Evolutionary conservation across 2,797 vertebrate species (phyloP).

Genomic region (Pagetopsis macropterus): DNA sequence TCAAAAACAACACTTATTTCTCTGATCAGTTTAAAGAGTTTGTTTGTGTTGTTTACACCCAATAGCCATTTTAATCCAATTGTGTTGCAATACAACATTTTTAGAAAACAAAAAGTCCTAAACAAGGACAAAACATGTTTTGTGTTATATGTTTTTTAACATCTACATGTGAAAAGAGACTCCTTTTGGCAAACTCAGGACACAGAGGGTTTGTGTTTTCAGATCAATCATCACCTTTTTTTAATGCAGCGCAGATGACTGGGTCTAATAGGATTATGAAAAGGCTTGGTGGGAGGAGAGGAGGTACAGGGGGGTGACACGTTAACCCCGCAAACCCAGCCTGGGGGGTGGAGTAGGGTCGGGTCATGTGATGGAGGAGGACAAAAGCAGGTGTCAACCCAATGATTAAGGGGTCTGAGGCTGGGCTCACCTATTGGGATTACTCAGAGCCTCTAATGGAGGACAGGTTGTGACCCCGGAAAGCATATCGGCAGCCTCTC

Average conservation of each 20-base stretch:
- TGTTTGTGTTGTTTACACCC: constrained; percentile 13
- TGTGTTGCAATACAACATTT: constrained; percentile 2
- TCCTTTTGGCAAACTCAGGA: constrained; percentile 6
- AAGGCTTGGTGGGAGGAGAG: constrained; percentile 39
- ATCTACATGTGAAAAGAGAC: constrained; percentile 19
- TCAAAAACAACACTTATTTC: not conserved
- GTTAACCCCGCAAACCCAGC: constrained; percentile 28
- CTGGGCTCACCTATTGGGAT: constrained; percentile 61
- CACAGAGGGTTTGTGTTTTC: constrained; percentile 41
- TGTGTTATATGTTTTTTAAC: not conserved
- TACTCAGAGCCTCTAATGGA: constrained; percentile 64
- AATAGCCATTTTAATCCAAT: constrained; percentile 22
- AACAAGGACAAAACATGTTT: not conserved
- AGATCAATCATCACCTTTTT: constrained; percentile 61
- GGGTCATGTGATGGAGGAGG: constrained; percentile 67
- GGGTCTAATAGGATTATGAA: constrained; percentile 79
- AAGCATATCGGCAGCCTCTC: constrained; percentile 43
- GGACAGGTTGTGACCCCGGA: constrained; percentile 40
- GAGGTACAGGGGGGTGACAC: constrained; percentile 26
- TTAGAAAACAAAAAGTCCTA: not conserved
- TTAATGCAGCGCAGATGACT: constrained; percentile 66
- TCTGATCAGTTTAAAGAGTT: constrained; percentile 1
- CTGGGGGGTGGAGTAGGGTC: not conserved
- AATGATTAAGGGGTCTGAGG: constrained; percentile 58
- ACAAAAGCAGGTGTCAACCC: constrained; percentile 67